Conservation (phyloP, 2,113 vertebrate species). For the Upupa epops region DNA sequence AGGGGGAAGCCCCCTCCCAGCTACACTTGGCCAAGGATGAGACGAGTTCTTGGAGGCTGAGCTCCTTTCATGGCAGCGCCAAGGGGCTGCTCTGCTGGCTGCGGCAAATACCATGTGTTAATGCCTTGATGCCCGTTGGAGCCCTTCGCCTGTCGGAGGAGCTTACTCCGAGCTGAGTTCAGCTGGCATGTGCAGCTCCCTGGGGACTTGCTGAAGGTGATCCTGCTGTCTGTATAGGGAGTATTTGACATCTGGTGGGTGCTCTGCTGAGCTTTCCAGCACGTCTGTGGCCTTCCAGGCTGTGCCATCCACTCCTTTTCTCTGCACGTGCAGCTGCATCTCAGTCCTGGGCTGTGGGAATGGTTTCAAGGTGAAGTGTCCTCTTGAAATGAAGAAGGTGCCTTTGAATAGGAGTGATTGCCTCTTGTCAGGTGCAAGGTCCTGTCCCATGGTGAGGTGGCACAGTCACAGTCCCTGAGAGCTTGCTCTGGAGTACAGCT, state of each 20-base stretch:
- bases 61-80: background rate
- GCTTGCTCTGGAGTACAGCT: background rate
- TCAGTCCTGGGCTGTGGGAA: rapidly evolving
- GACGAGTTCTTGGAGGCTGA: background rate
- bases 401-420: background rate
- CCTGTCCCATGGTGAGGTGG: background rate
- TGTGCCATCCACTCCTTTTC: background rate
- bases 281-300: background rate
- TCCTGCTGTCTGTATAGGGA: background rate
- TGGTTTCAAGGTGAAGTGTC: background rate
- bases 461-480: background rate
- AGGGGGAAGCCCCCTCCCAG: background rate
- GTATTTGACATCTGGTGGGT: background rate
- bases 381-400: background rate
- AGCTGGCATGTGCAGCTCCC: background rate
- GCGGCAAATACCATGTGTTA: rapidly evolving
- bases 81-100: background rate
- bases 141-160: background rate
- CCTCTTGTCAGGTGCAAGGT: background rate
- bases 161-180: background rate
- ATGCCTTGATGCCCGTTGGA: rapidly evolving
- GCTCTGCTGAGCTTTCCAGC: background rate
- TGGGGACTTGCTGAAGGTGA: rapidly evolving
- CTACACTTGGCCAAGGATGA: background rate
- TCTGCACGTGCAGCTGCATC: background rate